These are phyloP conservation scores for Ooceraea biroi DNA, from an alignment of 1,140 invertebrate genomes.

Conservation along the genomic window DNA sequence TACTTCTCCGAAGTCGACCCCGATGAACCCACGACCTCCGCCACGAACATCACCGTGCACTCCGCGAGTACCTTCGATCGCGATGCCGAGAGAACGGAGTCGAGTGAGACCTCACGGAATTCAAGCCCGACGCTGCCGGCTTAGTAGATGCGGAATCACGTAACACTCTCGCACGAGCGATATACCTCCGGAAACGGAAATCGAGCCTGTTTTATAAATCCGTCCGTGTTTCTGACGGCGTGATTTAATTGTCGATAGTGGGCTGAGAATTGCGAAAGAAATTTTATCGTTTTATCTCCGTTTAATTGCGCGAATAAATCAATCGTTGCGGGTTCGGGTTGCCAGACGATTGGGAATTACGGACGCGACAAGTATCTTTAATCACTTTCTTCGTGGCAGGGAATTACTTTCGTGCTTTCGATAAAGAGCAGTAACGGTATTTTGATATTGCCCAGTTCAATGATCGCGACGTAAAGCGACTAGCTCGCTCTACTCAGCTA, in stretches of 20 bases:
- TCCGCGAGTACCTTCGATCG: conserved; percentile 53
- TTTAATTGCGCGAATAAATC: too few species aligned
- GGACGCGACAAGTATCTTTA: too few species aligned
- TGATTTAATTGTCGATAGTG: too few species aligned
- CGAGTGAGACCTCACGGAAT: conserved; percentile 53
- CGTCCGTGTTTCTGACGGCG: too few species aligned
- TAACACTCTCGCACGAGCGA: conserved; percentile 3
- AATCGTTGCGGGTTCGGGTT: too few species aligned
- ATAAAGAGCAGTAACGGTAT: too few species aligned
- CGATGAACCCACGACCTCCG: conserved; percentile 67
- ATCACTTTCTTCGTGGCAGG: too few species aligned
- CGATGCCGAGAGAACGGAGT: conserved; percentile 44
- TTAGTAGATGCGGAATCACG: conserved; percentile 38
- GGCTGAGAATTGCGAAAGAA: too few species aligned
- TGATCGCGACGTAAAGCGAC: not conserved
- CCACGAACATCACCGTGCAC: conserved; percentile 22
- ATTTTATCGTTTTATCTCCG: too few species aligned
- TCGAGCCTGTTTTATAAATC: too few species aligned
- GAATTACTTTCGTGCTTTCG: too few species aligned
- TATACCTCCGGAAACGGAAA: not conserved
- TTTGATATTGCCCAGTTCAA: not conserved
- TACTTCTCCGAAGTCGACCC: conserved; percentile 55
- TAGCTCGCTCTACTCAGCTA: not conserved
- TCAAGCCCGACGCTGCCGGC: not conserved
- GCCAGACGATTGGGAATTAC: too few species aligned